Evolutionary conservation across 2,797 vertebrate species (phyloP).

Genomic region (Thalassophryne amazonica): DNA sequence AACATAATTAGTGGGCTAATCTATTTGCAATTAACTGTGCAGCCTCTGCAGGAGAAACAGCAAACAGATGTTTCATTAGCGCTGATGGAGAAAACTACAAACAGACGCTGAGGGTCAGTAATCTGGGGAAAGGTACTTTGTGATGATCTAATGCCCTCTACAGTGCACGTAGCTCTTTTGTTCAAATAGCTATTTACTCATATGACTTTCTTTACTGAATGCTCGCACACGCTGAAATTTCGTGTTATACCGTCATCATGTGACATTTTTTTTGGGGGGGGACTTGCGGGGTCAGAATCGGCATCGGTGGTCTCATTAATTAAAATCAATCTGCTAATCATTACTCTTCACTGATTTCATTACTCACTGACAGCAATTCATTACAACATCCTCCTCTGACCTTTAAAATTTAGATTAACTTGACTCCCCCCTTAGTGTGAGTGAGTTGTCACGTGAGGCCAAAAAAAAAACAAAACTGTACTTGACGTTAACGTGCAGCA

Average conservation of each 20-base stretch:
- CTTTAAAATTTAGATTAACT: constrained; percentile 49
- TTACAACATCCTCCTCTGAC: constrained; percentile 35
- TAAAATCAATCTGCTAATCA: constrained; percentile 32
- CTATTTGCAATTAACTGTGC: constrained; percentile 60
- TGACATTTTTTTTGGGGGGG: neutral
- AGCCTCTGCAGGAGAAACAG: constrained; percentile 44
- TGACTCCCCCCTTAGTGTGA: constrained; percentile 1
- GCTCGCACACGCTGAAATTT: neutral
- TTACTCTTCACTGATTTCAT: constrained; percentile 47
- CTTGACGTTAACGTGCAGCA: neutral
- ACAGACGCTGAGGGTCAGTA: constrained; percentile 62
- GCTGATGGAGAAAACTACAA: constrained; percentile 58
- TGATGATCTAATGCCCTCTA: constrained; percentile 42
- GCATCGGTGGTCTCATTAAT: constrained; percentile 28
- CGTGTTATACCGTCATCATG: neutral
- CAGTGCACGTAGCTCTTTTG: constrained; percentile 23
- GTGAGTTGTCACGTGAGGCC: constrained; percentile 16
- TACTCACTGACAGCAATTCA: constrained; percentile 31
- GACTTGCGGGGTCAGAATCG: constrained; percentile 7
- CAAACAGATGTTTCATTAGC: constrained; percentile 72
- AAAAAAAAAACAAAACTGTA: constrained; percentile 18
- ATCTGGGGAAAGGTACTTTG: constrained; percentile 54
- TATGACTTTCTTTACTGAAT: neutral
- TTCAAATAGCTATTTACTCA: neutral
- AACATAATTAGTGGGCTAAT: constrained; percentile 63